Conservation (phyloP, 2,113 vertebrate species). For the Cinclus mexicanus region DNA sequence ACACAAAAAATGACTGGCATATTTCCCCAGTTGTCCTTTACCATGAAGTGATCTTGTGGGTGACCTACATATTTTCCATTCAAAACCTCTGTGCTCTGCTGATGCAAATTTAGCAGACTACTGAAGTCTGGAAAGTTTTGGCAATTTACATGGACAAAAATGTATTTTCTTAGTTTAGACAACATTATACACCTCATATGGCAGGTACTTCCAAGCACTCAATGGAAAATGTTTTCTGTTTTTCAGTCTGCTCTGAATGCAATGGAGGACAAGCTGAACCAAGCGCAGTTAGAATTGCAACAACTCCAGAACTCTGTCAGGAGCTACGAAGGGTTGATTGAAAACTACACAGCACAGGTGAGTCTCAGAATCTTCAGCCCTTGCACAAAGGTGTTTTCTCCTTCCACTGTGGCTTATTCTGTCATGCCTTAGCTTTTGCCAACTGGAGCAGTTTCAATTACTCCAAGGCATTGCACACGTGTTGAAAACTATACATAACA, state of each 20-base stretch:
- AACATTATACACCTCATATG: background rate
- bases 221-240: background rate
- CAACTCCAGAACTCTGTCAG: slow-evolving; percentile 85
- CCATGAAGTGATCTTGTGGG: background rate
- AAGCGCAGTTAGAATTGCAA: slow-evolving; percentile 82
- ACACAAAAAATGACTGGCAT: rapidly evolving
- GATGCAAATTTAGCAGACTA: background rate
- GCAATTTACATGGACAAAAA: background rate
- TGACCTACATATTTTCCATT: background rate
- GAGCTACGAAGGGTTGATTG: slow-evolving; percentile 87
- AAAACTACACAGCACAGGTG: slow-evolving; percentile 90
- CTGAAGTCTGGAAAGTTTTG: background rate
- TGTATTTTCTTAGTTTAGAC: background rate
- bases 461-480: background rate
- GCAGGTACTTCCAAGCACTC: background rate
- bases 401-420: background rate
- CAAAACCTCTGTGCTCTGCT: background rate
- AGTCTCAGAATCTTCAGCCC: slow-evolving; percentile 11
- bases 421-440: background rate
- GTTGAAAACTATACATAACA: background rate
- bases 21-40: background rate
- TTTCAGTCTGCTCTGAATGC: slow-evolving; percentile 75
- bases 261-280: slow-evolving; percentile 83
- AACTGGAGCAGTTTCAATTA: background rate
- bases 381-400: background rate